Base-by-base conservation (phyloP, 2,888 invertebrate species). In the Corythucha ciliata region DNA sequence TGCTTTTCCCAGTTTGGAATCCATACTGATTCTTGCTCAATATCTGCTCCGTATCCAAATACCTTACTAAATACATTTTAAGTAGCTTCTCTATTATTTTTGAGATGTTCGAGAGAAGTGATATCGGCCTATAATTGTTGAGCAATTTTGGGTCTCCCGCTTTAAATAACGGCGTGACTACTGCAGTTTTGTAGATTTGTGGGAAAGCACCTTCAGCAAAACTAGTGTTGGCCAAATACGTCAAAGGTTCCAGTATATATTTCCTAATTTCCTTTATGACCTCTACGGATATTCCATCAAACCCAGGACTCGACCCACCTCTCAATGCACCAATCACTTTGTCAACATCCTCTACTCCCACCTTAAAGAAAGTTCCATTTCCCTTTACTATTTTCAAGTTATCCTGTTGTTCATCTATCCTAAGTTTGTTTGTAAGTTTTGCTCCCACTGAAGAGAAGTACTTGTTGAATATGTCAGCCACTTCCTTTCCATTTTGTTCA, bases 251-350 rank as follows among this genome's bases (percentile, higher is more conserved):
- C 20, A 34, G n/a, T 33, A 46, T 20, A 18, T 21, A 16, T n/a
- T 14, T 46, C 14, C 21, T 46, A 20, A 46, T 34, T 33, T 29
- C 29, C 25, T 47, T 47, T 8, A 47, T 34, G 14, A 34, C 12
- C n/a, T 21, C 36, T 18, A 34, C 33, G 12, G 34, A 12, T 12
- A 47, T 22, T 24, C 24, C 20, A 26, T 47, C 47, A 29, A 47
- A 47, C 4, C 47, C 47, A 18, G 47, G 47, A 47, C 47, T 24
- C 10, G 47, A 47, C 34, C 47, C 47, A 36, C 47, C 37, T 37
- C 34, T 47, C 25, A 47, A 22, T 7, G 27, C 18, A 45, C n/a
- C 32, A 21, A 45, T 45, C 10, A 26, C 27, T 14, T 44, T 26
- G n/a, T 24, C 24, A 6, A 44, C 27, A 8, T 27, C 25, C n/a